A percentile compares a stretch with the other conserved stretches of the same genome.
phyloP scores from a whole-genome alignment of 1,140 invertebrate species.

The Ganaspis sp. region DNA sequence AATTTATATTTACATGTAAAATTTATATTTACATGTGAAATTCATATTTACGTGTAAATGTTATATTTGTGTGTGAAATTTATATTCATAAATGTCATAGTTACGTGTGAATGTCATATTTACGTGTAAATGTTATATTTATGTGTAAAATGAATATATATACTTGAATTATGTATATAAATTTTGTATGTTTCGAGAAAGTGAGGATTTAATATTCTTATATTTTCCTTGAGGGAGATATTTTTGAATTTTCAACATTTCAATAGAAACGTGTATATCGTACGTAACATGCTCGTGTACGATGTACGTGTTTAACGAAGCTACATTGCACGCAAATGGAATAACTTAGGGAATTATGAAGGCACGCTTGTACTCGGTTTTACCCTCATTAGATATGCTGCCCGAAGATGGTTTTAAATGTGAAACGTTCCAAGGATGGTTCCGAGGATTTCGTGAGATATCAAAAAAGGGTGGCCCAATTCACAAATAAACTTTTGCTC shows the following conservation, averaged over 20 bases:
- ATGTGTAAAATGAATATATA: no score
- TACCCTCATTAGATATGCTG: constrained; percentile 74
- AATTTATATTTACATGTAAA: no score
- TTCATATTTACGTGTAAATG: no score
- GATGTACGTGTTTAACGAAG: constrained; percentile 62
- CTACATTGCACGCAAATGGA: constrained; percentile 71
- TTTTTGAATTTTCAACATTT: constrained; percentile 54
- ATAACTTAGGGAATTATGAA: constrained; percentile 76
- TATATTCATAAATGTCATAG: no score
- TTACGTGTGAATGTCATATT: no score
- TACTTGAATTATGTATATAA: neutral
- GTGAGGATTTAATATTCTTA: neutral
- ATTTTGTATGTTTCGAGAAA: neutral
- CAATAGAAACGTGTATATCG: constrained; percentile 51
- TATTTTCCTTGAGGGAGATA: neutral
- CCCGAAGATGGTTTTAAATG: constrained; percentile 69
- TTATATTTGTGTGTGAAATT: no score
- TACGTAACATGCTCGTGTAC: constrained; percentile 47
- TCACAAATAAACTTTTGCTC: neutral
- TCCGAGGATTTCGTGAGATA: constrained; percentile 41
- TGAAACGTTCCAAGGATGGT: constrained; percentile 52
- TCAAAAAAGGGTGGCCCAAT: constrained; percentile 41
- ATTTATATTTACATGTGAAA: no score
- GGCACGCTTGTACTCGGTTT: constrained; percentile 73
- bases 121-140: no score